Evolutionary conservation across 2,797 vertebrate genomes (phyloP), one percentile per base, ranked within the genome.

Genomic region (Cynopterus sphinx): DNA sequence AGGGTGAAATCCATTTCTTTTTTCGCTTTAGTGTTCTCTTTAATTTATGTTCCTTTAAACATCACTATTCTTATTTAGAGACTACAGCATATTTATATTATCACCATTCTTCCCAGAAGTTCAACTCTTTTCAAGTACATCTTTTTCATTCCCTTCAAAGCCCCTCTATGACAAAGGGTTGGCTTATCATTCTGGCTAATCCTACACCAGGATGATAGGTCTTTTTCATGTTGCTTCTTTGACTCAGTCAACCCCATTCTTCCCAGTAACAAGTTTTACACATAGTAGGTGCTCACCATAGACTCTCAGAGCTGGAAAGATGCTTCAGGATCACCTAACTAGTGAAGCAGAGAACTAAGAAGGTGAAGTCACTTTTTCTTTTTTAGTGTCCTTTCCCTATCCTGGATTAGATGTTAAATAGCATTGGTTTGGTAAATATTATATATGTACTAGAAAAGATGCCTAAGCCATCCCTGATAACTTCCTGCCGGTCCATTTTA

Each of bases 61-160:
- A 97, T 71, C 85, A 71, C 59, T 51, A 75, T 91, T 92, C 26
- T 87, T 97, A 93, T 87, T 91, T 91, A 91, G 65, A 97, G 36
- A n/a, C 21, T 49, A 81, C 3, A 61, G 46, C 49, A 79, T 93
- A 87, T 94, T 94, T 95, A 86, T 70, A 73, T 75, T 63, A 95
- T 49, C 33, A 87, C 28, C 15, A n/a, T 71, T 89, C 57, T 89
- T 91, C 63, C 59, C 39, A 95, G 59, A 95, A 94, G 49, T 86
- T 93, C 51, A 96, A 63, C 43, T 67, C 6, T 82, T 61, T 83
- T 67, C 21, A 84, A 59, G 31, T 49, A 31, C 63, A 16, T 59
- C 39, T 77, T 75, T 75, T 70, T 86, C 78, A 86, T 65, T 85
- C 24, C 71, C 46, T 49, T 75, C 36, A 78, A 85, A 92, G 43